phyloP scores from a whole-genome alignment of 2,888 invertebrate species.

The Calliscelio sp. region DNA sequence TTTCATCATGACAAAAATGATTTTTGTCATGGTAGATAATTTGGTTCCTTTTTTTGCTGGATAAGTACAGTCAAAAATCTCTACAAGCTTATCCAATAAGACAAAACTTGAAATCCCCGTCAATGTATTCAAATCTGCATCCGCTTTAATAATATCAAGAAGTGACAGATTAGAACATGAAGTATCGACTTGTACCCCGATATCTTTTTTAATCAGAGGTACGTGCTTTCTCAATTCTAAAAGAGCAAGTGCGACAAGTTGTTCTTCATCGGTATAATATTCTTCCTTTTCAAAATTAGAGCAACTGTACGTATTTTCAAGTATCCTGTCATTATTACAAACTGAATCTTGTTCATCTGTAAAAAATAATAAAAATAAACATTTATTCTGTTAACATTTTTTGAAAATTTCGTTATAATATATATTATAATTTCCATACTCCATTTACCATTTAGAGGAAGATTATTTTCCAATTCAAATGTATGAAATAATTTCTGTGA shows the following conservation, averaged over 20 bases:
- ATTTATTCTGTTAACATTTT: too few relatives aligned
- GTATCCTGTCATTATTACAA: not conserved
- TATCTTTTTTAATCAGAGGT: not conserved
- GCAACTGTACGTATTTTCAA: not conserved
- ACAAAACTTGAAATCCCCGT: constrained; percentile 34
- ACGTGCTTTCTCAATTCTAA: not conserved
- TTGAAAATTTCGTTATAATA: too few relatives aligned
- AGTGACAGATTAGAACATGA: constrained; percentile 6
- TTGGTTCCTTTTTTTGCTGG: not conserved
- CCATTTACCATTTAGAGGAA: not conserved
- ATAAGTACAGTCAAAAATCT: constrained; percentile 21
- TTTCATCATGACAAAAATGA: constrained; percentile 37
- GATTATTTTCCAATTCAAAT: not conserved
- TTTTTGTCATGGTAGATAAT: constrained; percentile 12
- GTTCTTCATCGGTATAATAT: constrained; percentile 2
- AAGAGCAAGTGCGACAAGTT: not conserved
- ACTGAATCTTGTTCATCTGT: not conserved
- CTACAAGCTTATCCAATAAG: constrained; percentile 15
- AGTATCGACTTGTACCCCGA: constrained; percentile 17
- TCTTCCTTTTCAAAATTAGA: not conserved
- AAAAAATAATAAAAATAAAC: not conserved
- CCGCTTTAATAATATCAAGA: constrained; percentile 27
- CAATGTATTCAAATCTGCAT: constrained; percentile 29
- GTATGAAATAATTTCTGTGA: not conserved
- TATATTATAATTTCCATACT: not conserved